Percentiles rank a stretch among this genome's conserved stretches.
These are phyloP conservation scores for Spodoptera picta DNA, from an alignment of 2,888 invertebrate species.

Conservation along the genomic window DNA sequence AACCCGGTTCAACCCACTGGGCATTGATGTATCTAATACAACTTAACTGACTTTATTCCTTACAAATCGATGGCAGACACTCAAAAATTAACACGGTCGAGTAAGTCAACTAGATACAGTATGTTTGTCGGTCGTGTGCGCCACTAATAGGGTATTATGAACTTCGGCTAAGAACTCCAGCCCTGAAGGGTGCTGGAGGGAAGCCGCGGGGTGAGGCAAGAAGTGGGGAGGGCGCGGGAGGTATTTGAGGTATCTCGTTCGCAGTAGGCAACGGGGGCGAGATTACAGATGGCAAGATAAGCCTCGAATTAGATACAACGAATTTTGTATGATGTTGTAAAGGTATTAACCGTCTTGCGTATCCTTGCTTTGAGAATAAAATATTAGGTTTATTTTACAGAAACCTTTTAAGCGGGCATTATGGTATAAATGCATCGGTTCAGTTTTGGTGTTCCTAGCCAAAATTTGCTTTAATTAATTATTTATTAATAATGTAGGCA, in stretches of 20 bases:
- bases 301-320: constrained; percentile 87
- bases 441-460: constrained; percentile 28
- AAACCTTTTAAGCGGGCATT: constrained; percentile 66
- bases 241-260: constrained; percentile 79
- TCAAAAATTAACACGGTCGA: constrained; percentile 53
- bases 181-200: constrained; percentile 70
- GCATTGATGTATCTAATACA: neutral
- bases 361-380: constrained; percentile 83
- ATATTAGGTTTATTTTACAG: constrained; percentile 79
- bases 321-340: constrained; percentile 86
- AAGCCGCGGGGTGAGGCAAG: constrained; percentile 46
- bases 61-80: constrained; percentile 38
- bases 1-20: neutral
- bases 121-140: constrained; percentile 75
- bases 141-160: constrained; percentile 87
- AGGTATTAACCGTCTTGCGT: constrained; percentile 78
- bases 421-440: constrained; percentile 56
- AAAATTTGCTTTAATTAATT: constrained; percentile 47
- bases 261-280: constrained; percentile 74
- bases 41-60: neutral
- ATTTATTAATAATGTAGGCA: constrained; percentile 29
- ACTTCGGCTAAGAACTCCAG: constrained; percentile 80
- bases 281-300: constrained; percentile 88
- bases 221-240: constrained; percentile 57
- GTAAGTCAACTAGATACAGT: constrained; percentile 68